These are phyloP conservation scores for Melinaea marsaeus DNA, from an alignment of 2,888 invertebrate genomes.

Conservation along the genomic window DNA sequence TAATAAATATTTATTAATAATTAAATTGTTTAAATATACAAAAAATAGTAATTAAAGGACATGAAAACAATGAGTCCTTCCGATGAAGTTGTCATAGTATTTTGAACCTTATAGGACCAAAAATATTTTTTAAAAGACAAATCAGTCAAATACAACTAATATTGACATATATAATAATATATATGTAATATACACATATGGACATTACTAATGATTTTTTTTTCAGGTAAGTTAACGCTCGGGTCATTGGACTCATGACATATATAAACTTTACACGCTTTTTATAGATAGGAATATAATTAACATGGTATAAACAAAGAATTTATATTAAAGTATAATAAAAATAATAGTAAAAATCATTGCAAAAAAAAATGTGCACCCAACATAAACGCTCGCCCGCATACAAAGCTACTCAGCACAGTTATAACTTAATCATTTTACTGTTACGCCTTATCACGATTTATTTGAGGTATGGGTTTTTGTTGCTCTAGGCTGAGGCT, in stretches of 20 bases:
- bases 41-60: no score
- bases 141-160: no score
- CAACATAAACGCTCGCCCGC: slow-evolving; percentile 9
- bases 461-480: slow-evolving; percentile 30
- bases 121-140: no score
- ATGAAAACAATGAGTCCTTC: no score
- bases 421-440: slow-evolving; percentile 54
- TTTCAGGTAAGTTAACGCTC: slow-evolving; percentile 35
- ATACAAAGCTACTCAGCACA: slow-evolving; percentile 45
- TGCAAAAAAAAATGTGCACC: background rate
- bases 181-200: slow-evolving; percentile 8
- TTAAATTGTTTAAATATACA: no score
- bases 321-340: no score
- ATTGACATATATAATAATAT: no score
- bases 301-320: no score
- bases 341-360: background rate
- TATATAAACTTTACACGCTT: background rate
- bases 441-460: slow-evolving; percentile 55
- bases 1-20: no score
- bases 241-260: slow-evolving; percentile 4
- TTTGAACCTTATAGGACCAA: no score
- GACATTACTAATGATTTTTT: slow-evolving; percentile 16
- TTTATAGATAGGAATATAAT: background rate
- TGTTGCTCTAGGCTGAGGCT: slow-evolving; percentile 29
- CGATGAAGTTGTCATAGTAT: no score